phyloP scores from a whole-genome alignment of 2,113 vertebrate species.

The Chaetops frenatus region DNA sequence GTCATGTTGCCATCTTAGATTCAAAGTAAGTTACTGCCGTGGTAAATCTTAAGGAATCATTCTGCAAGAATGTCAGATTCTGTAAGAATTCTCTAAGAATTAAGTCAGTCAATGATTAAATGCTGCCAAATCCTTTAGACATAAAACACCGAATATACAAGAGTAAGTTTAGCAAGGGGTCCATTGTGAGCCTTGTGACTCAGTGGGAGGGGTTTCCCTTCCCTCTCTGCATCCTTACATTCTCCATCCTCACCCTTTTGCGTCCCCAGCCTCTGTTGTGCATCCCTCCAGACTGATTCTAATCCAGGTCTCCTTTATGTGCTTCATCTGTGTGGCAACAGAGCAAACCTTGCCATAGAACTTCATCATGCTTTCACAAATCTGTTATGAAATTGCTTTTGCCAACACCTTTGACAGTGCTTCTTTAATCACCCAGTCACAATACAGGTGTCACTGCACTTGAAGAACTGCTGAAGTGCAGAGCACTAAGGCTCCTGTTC shows the following conservation, averaged over 20 bases:
- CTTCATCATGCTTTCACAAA: rapidly evolving
- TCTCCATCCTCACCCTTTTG: neutral
- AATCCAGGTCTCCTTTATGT: neutral
- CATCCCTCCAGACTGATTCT: neutral
- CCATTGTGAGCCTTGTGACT: neutral
- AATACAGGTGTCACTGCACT: rapidly evolving
- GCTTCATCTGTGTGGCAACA: neutral
- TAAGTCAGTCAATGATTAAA: neutral
- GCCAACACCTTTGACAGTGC: neutral
- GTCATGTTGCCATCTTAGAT: neutral
- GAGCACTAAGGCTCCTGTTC: neutral
- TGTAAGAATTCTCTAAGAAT: neutral
- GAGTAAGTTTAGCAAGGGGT: neutral
- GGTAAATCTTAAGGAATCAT: neutral
- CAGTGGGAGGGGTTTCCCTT: neutral
- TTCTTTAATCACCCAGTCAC: neutral
- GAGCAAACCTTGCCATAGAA: neutral
- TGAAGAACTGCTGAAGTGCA: rapidly evolving
- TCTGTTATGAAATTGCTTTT: neutral
- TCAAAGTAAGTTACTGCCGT: neutral
- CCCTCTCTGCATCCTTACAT: neutral
- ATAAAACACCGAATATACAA: neutral
- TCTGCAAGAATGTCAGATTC: neutral
- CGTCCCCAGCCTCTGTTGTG: no score
- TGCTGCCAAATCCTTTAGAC: neutral